Percentiles rank a stretch among this genome's conserved stretches.
These are phyloP conservation scores for Athrips mouffetella DNA, from an alignment of 2,888 invertebrate species.

Conservation along the genomic window DNA sequence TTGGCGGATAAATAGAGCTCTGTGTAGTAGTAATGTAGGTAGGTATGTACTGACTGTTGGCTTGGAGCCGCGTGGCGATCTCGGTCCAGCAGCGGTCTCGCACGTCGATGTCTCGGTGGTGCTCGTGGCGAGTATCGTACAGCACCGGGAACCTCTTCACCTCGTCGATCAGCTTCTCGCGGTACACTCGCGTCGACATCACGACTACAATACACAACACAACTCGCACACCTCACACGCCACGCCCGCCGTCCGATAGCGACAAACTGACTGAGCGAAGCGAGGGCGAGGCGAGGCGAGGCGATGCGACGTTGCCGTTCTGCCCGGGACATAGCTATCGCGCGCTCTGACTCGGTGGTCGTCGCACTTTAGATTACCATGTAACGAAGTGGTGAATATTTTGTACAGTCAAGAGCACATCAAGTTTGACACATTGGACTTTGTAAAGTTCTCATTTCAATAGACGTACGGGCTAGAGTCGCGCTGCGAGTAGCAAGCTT, in stretches of 20 bases:
- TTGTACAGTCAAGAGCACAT: no score
- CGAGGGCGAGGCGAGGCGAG: no score
- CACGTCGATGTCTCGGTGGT: conserved; percentile 63
- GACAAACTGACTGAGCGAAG: no score
- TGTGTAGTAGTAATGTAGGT: conserved; percentile 2
- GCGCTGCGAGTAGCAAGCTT: no score
- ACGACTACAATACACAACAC: conserved; percentile 15
- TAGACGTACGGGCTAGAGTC: no score
- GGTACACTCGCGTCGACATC: conserved; percentile 46
- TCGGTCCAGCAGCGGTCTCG: conserved; percentile 68
- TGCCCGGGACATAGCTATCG: conserved; percentile 17
- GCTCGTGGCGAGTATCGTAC: conserved; percentile 66
- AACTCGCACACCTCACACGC: not conserved
- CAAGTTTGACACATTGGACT: no score
- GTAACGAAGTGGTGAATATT: no score
- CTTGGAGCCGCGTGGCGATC: conserved; percentile 59
- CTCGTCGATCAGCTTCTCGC: conserved; percentile 64
- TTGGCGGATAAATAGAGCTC: no score
- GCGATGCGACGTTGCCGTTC: conserved; percentile 44
- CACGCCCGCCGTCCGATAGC: conserved; percentile 24
- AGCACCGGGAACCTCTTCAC: conserved; percentile 65
- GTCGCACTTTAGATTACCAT: conserved; percentile 19
- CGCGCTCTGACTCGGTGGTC: conserved; percentile 18
- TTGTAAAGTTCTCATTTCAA: no score
- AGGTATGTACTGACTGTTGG: conserved; percentile 51